Conservation (phyloP, 37 sponge, comb jelly and placozoan species). For the Oscarella lobularis region DNA sequence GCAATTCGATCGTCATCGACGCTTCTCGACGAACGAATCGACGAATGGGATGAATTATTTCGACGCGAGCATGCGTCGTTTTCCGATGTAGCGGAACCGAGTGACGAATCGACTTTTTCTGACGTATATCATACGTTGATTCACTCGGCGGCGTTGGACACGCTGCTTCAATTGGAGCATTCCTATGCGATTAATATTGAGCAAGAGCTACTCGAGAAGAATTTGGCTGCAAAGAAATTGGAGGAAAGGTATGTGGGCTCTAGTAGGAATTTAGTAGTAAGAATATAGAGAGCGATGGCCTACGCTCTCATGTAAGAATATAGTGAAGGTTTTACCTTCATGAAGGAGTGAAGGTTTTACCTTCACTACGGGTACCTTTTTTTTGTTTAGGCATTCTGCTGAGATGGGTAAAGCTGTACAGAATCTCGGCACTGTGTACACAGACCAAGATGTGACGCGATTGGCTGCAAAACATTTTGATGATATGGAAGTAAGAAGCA, state of each 20-base stretch:
- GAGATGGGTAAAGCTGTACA: slow-evolving; percentile 20
- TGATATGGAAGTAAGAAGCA: slow-evolving; percentile 44
- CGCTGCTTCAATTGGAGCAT: slow-evolving; percentile 80
- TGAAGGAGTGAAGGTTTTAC: no score
- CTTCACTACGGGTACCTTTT: background rate
- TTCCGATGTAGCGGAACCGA: background rate
- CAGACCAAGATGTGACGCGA: slow-evolving; percentile 35
- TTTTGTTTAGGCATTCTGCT: slow-evolving; percentile 13
- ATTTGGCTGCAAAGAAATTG: slow-evolving; percentile 26
- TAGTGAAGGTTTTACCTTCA: no score
- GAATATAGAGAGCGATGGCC: no score
- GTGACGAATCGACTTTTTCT: slow-evolving; percentile 32
- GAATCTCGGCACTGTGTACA: slow-evolving; percentile 5
- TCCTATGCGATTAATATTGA: slow-evolving; percentile 52
- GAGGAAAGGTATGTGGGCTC: slow-evolving; percentile 42
- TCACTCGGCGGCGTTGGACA: slow-evolving; percentile 65
- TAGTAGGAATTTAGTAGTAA: no score
- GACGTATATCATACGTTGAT: slow-evolving; percentile 72
- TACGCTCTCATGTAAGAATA: no score
- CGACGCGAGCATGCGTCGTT: slow-evolving; percentile 19
- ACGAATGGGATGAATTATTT: slow-evolving; percentile 16
- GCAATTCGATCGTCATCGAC: slow-evolving; percentile 1
- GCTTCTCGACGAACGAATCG: slow-evolving; percentile 6
- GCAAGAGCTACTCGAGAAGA: slow-evolving; percentile 21
- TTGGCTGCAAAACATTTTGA: slow-evolving; percentile 29